Percentiles rank a stretch among this genome's conserved stretches.
Evolutionary conservation across 2,888 invertebrate species (phyloP).

Genomic region (Harpalus rubripes): DNA sequence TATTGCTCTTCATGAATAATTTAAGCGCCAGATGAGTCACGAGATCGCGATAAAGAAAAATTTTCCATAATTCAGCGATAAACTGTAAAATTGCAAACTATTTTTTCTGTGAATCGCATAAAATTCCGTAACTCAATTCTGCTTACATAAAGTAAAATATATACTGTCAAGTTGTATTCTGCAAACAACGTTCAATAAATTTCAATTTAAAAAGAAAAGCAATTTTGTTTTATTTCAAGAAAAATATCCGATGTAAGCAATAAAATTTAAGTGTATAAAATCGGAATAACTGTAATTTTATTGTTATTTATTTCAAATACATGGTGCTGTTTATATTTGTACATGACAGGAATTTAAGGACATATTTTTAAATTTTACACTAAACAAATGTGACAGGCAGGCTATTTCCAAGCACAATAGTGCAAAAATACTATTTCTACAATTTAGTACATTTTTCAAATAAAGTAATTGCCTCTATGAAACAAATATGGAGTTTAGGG

Average conservation of each 20-base stretch:
- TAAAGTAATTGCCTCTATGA: no score
- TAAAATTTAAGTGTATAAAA: slow-evolving; percentile 32
- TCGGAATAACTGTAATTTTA: slow-evolving; percentile 41
- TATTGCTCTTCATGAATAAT: slow-evolving; percentile 33
- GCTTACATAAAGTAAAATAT: slow-evolving; percentile 10
- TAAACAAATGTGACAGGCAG: no score
- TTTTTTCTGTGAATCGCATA: slow-evolving; percentile 4
- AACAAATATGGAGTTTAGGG: no score
- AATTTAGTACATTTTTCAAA: no score
- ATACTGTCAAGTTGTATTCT: neutral
- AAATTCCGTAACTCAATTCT: slow-evolving; percentile 10
- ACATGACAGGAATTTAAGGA: neutral
- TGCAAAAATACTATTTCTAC: no score
- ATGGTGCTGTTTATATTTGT: slow-evolving; percentile 23
- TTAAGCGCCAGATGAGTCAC: slow-evolving; percentile 7
- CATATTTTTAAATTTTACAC: neutral
- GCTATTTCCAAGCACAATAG: no score
- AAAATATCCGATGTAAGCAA: slow-evolving; percentile 14
- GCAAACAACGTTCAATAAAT: slow-evolving; percentile 26
- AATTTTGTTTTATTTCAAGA: slow-evolving; percentile 33
- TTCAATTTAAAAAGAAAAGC: slow-evolving; percentile 27
- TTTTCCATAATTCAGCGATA: slow-evolving; percentile 1
- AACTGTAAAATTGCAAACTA: slow-evolving; percentile 2
- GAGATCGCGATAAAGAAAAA: slow-evolving; percentile 11
- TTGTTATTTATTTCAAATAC: slow-evolving; percentile 16